A percentile compares a stretch with the other conserved stretches of the same genome.
Evolutionary conservation across 2,797 vertebrate species (phyloP).

Genomic region (Phrynocephalus guinanensis): DNA sequence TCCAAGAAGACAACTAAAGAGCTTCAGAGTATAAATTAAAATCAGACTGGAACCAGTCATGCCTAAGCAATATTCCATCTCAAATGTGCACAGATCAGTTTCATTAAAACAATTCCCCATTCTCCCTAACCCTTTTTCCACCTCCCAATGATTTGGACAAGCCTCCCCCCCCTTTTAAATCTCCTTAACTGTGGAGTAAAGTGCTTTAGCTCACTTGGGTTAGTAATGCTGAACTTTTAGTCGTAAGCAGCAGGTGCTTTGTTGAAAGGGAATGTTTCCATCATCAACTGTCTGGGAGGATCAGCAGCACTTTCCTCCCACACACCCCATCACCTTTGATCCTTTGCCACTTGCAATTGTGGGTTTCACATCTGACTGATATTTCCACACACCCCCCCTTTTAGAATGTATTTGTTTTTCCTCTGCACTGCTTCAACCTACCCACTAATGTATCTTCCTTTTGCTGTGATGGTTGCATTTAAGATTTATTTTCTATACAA

Average conservation of each 20-base stretch:
- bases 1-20: constrained; percentile 60
- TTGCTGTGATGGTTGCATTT: constrained; percentile 48
- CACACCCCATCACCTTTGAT: constrained; percentile 67
- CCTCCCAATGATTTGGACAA: constrained; percentile 39
- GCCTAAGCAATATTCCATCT: constrained; percentile 53
- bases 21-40: constrained; percentile 56
- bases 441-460: constrained; percentile 36
- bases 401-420: constrained; percentile 62
- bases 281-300: constrained; percentile 56
- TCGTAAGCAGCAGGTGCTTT: constrained; percentile 69
- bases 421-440: constrained; percentile 27
- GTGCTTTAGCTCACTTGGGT: constrained; percentile 57
- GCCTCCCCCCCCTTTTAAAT: constrained; percentile 16
- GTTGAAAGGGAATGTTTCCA: constrained; percentile 62
- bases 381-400: constrained; percentile 27
- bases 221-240: constrained; percentile 52
- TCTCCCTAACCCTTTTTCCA: constrained; percentile 51
- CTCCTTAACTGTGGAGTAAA: constrained; percentile 48
- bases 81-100: constrained; percentile 48
- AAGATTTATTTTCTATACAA: constrained; percentile 35
- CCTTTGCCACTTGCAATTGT: constrained; percentile 69
- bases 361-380: constrained; percentile 69
- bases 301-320: constrained; percentile 68
- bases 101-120: constrained; percentile 67
- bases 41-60: constrained; percentile 63